Conservation (phyloP, 2,113 vertebrate genomes). For the Otis tarda region DNA sequence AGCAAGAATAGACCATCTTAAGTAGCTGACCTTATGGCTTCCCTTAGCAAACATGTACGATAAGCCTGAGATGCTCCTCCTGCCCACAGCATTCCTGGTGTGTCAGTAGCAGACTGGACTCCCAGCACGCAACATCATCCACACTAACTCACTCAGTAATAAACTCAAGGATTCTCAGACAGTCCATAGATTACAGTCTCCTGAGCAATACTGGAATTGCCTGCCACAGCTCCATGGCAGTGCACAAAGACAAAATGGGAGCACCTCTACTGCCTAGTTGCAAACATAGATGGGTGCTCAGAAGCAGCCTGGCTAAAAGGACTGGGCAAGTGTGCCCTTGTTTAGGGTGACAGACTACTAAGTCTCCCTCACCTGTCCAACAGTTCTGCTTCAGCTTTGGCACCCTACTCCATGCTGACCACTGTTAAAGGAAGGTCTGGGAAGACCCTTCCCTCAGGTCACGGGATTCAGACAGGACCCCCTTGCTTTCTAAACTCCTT, state of each 20-base stretch:
- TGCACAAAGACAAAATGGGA: neutral
- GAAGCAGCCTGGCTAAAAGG: neutral
- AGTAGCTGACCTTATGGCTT: neutral
- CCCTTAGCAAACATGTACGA: fast-evolving
- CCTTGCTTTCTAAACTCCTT: too few relatives aligned
- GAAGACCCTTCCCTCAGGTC: too few relatives aligned
- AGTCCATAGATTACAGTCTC: neutral
- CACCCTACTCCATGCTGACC: neutral
- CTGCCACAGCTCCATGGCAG: neutral
- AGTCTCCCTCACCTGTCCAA: fast-evolving
- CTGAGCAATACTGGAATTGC: neutral
- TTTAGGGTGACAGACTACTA: neutral
- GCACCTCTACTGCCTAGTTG: neutral
- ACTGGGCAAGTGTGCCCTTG: neutral
- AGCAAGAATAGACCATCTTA: neutral
- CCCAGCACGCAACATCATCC: neutral
- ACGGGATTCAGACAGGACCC: too few relatives aligned
- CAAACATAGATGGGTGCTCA: neutral
- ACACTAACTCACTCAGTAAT: neutral
- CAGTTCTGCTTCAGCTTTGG: neutral
- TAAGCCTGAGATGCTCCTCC: neutral
- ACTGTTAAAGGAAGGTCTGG: neutral
- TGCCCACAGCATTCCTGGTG: neutral
- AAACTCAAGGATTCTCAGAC: neutral
- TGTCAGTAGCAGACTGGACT: neutral